Conservation (phyloP, 2,113 vertebrate genomes). For the Pterocles gutturalis region DNA sequence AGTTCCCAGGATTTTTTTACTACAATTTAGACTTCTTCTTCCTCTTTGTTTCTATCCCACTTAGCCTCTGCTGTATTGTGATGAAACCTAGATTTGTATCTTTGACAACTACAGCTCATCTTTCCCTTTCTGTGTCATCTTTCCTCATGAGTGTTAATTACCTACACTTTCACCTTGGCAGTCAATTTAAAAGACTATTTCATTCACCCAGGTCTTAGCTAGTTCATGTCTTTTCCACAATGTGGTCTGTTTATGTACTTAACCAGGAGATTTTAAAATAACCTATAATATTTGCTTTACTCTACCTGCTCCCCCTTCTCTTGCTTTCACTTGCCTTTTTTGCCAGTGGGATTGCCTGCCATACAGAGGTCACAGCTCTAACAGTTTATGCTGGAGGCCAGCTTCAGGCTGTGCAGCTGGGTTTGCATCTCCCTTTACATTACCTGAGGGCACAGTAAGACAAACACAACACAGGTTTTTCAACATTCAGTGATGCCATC, state of each 20-base stretch:
- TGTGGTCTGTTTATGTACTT: neutral
- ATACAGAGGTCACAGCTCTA: neutral
- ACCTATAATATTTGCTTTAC: neutral
- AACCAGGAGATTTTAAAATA: neutral
- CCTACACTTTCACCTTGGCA: neutral
- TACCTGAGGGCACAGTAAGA: neutral
- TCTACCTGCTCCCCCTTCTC: neutral
- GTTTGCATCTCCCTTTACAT: neutral
- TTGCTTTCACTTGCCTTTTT: neutral
- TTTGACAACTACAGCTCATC: neutral
- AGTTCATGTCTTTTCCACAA: neutral
- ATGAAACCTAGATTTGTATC: neutral
- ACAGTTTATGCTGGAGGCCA: neutral
- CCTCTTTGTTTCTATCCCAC: neutral
- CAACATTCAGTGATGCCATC: neutral
- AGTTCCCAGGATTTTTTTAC: neutral
- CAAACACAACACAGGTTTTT: neutral
- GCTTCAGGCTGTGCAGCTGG: neutral
- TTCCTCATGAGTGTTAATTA: neutral
- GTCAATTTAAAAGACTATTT: neutral
- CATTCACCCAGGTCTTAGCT: neutral
- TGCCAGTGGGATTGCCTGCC: neutral
- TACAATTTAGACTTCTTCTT: neutral
- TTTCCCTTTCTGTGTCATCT: neutral
- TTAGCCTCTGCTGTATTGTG: neutral